Conservation (phyloP, 1,140 invertebrate species). For the Phymorhynchus buccinoides region DNA sequence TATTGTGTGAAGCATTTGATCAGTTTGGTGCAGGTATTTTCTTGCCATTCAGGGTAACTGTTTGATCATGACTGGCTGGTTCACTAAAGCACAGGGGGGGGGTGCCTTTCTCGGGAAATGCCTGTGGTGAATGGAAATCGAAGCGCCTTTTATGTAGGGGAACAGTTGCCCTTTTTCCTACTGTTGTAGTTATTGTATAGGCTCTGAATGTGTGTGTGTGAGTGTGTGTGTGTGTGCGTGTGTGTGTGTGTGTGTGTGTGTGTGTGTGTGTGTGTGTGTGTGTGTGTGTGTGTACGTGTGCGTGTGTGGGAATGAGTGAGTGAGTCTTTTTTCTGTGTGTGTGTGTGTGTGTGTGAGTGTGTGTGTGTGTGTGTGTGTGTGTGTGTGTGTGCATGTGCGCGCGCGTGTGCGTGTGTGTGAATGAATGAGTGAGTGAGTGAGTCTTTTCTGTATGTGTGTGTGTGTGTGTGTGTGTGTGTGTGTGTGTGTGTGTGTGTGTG, state of each 20-base stretch:
- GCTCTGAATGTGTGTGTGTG: slow-evolving; percentile 9
- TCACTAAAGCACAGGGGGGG: no score
- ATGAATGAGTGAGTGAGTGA: no score
- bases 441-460: not conserved
- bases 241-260: not conserved
- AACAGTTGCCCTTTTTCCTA: no score
- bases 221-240: slow-evolving; percentile 14
- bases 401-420: slow-evolving; percentile 1
- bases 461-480: no score
- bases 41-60: no score
- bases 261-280: slow-evolving; percentile 9
- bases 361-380: slow-evolving; percentile 23
- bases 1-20: no score
- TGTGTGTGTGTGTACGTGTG: not conserved
- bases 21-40: no score
- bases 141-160: not conserved
- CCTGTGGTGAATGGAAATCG: no score
- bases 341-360: slow-evolving; percentile 20
- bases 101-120: no score
- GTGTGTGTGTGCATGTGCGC: slow-evolving; percentile 17
- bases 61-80: no score
- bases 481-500: no score
- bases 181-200: no score
- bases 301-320: not conserved
- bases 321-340: not conserved